A percentile compares a stretch with the other conserved stretches of the same genome.
Evolutionary conservation across 2,113 vertebrate genomes (phyloP).

Genomic region (Hassar affinis): DNA sequence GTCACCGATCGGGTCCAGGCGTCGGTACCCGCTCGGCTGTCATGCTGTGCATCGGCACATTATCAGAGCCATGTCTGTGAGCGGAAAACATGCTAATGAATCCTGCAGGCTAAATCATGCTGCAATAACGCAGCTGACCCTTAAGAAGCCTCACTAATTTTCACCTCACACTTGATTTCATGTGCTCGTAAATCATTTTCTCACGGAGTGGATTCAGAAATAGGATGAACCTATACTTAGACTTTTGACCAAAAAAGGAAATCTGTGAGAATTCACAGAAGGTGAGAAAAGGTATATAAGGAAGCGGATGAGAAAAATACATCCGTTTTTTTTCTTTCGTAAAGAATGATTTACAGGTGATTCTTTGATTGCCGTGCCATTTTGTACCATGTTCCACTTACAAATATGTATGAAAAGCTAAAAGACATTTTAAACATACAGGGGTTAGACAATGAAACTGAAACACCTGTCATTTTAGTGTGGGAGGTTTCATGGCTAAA

Average conservation of each 20-base stretch:
- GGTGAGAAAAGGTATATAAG: not conserved
- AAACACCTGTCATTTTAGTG: too few species aligned
- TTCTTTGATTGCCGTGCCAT: not conserved
- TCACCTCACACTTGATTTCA: slow-evolving; percentile 20
- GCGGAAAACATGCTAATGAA: slow-evolving; percentile 61
- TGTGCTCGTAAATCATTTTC: slow-evolving; percentile 48
- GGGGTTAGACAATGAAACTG: too few species aligned
- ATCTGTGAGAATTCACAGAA: not conserved
- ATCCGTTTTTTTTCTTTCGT: not conserved
- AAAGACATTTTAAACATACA: not conserved
- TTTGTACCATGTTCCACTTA: not conserved
- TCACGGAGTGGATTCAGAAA: slow-evolving; percentile 22
- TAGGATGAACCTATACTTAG: slow-evolving; percentile 12
- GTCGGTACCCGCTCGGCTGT: slow-evolving; percentile 45
- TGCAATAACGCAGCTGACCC: slow-evolving; percentile 49
- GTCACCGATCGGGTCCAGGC: slow-evolving; percentile 39
- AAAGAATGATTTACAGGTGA: not conserved
- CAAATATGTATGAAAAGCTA: not conserved
- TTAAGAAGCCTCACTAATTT: slow-evolving; percentile 55
- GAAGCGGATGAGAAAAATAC: not conserved
- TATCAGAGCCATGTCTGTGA: slow-evolving; percentile 52
- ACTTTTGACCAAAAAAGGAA: slow-evolving; percentile 5
- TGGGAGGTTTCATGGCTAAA: too few species aligned
- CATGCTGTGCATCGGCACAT: slow-evolving; percentile 56
- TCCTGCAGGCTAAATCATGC: slow-evolving; percentile 52